A percentile compares a stretch with the other conserved stretches of the same genome.
Evolutionary conservation across 2,113 vertebrate species (phyloP).

Genomic region (Halichoeres trimaculatus): DNA sequence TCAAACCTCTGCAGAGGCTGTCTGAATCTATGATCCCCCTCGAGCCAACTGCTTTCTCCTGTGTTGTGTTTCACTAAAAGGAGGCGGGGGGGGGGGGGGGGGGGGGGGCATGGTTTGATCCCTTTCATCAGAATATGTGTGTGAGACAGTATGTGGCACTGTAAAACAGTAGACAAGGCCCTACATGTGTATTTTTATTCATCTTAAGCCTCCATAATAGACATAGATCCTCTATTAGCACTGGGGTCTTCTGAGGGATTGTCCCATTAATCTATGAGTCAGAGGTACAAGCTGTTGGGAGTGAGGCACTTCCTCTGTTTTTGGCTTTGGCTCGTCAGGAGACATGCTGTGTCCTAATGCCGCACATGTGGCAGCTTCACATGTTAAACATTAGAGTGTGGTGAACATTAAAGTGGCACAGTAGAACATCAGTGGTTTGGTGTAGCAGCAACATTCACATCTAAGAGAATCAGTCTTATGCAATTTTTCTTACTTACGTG

Average conservation of each 20-base stretch:
- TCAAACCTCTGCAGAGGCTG: neutral
- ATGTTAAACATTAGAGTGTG: constrained; percentile 16
- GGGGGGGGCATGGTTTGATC: too few species aligned
- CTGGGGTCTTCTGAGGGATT: too few species aligned
- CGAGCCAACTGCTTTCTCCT: neutral
- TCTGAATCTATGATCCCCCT: neutral
- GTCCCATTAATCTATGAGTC: neutral
- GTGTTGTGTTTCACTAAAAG: neutral
- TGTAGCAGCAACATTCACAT: neutral
- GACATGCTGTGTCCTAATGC: neutral
- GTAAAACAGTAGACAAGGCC: neutral
- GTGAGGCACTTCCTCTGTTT: neutral
- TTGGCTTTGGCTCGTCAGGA: neutral
- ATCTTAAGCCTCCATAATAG: neutral
- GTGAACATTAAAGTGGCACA: constrained; percentile 12
- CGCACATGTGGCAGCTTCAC: neutral
- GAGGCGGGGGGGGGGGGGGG: too few species aligned
- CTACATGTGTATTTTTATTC: neutral
- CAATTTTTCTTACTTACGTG: neutral
- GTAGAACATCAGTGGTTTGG: neutral
- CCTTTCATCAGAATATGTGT: too few species aligned
- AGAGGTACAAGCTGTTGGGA: neutral
- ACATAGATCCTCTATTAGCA: neutral
- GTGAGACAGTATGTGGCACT: too few species aligned
- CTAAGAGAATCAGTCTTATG: neutral